These are phyloP conservation scores for Drosophila falleni DNA, from an alignment of 2,888 invertebrate genomes.

Conservation along the genomic window DNA sequence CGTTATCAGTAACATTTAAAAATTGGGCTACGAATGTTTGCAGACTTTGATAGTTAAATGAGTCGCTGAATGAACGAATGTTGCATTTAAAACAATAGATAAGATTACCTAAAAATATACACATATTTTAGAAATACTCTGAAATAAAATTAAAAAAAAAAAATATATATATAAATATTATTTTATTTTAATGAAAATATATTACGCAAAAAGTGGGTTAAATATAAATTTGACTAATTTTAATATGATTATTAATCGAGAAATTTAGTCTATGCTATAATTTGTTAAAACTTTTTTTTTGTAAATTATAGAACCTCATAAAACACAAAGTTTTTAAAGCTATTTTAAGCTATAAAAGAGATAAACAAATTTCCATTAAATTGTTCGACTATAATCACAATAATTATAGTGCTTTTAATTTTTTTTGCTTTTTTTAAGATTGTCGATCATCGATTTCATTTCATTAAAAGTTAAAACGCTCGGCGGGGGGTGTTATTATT, in stretches of 20 bases:
- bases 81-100: slow-evolving; percentile 18
- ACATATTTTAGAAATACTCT: not conserved
- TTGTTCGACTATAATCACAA: not conserved
- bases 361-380: slow-evolving; percentile 7
- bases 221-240: no score
- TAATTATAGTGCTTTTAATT: no score
- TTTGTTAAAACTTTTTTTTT: no score
- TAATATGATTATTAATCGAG: no score
- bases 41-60: slow-evolving; percentile 1
- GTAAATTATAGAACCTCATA: no score
- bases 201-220: no score
- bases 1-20: not conserved
- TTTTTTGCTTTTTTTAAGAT: not conserved
- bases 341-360: not conserved
- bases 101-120: slow-evolving; percentile 16
- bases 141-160: not conserved
- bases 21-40: slow-evolving; percentile 8
- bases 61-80: not conserved
- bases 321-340: not conserved
- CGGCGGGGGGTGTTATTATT: slow-evolving; percentile 1
- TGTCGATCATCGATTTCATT: slow-evolving; percentile 1
- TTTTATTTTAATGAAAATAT: no score
- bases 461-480: not conserved
- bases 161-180: no score
- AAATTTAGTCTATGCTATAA: no score